Base-by-base conservation (phyloP, 2,888 invertebrate species). In the Stomorhina lunata region DNA sequence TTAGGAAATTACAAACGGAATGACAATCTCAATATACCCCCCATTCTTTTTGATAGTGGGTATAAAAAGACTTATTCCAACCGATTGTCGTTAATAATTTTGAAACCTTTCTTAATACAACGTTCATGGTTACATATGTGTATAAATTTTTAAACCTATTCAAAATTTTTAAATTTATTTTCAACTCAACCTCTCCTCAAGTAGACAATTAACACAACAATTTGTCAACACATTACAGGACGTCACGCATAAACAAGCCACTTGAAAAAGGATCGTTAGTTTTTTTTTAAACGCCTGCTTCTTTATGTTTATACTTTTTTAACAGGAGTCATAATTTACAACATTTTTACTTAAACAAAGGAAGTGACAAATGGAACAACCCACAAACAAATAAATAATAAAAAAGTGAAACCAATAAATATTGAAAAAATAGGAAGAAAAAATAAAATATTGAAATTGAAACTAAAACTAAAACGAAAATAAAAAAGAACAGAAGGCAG, bases 351-450 rank as follows among this genome's bases (percentile, higher is more conserved):
- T 22, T 48, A 34, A 69, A 48, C 22, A 71, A 66, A 71, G 76
- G 76, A 80, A 76, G 71, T 71, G 40, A 71, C 50, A 76, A 76
- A 66, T 65, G 69, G n/a, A 59, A 76, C 76, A 71, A 69, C 69
- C 80, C 65, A 76, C 65, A 81, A 65, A 66, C 29, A 53, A 63
- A 50, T 25, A 63, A 45, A 43, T 50, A 65, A 68, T 71, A 68
- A 27, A 63, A 37, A 55, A 55, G 6, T 20, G 25, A 10, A 48
- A 50, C n/a, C 25, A n/a, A 43, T 48, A 45, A 32, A 55, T 27
- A 4, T n/a, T n/a, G n/a, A n/a, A n/a, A n/a, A n/a, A n/a, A n/a
- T n/a, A n/a, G n/a, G n/a, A n/a, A n/a, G n/a, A n/a, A n/a, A n/a
- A n/a, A n/a, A n/a, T n/a, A n/a, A n/a, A n/a, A n/a, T 1, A 15